Percentiles rank a stretch among this genome's conserved stretches.
phyloP scores from a whole-genome alignment of 2,113 vertebrate species.

The Pyrgilauda ruficollis region DNA sequence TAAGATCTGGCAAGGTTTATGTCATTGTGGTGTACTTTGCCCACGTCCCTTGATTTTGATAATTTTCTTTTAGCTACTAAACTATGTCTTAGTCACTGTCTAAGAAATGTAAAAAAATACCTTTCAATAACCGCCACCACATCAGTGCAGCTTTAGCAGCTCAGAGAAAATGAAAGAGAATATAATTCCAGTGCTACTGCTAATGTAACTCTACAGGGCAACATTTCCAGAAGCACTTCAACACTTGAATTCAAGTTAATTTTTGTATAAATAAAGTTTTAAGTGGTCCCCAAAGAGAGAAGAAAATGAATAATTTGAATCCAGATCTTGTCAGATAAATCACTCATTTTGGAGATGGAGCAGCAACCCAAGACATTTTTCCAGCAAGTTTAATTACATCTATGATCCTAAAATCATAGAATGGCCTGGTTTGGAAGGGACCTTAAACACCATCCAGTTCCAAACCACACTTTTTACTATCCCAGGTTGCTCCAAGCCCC shows the following conservation, averaged over 20 bases:
- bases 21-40: not conserved
- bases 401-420: not conserved
- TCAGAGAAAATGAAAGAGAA: not conserved
- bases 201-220: not conserved
- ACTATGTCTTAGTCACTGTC: not conserved
- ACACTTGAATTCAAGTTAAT: not conserved
- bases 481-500: not conserved
- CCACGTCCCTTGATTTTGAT: not conserved
- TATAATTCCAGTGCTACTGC: not conserved
- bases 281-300: not conserved
- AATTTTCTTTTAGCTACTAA: not conserved
- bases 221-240: slow-evolving; percentile 2
- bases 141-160: not conserved
- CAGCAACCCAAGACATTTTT: not conserved
- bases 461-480: not conserved
- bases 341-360: not conserved
- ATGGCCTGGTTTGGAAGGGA: not conserved
- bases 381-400: not conserved
- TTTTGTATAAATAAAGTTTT: slow-evolving; percentile 26
- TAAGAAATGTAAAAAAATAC: not conserved
- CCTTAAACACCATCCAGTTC: not conserved
- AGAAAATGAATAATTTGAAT: not conserved
- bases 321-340: not conserved
- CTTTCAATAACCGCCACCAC: not conserved
- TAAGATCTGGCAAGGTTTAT: not conserved